These are phyloP conservation scores for Macropus fuliginosus DNA, from an alignment of 2,797 vertebrate genomes.

Conservation along the genomic window DNA sequence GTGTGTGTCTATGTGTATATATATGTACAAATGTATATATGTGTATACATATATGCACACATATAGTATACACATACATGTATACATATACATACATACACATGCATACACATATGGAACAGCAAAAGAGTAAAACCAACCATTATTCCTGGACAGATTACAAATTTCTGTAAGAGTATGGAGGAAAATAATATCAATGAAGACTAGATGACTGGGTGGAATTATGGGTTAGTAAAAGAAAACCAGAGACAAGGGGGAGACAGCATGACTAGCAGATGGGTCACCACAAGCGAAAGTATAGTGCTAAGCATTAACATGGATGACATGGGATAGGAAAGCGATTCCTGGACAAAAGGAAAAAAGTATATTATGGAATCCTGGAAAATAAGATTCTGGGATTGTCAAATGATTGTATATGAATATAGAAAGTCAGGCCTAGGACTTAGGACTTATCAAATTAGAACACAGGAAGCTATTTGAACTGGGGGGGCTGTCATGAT, in stretches of 20 bases:
- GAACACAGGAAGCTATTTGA: neutral
- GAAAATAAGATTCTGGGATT: neutral
- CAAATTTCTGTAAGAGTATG: neutral
- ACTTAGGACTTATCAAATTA: neutral
- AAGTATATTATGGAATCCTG: neutral
- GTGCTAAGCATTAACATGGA: neutral
- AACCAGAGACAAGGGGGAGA: neutral
- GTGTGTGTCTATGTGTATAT: no score
- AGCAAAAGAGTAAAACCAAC: neutral
- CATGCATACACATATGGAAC: neutral
- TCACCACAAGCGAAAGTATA: neutral
- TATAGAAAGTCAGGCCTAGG: neutral
- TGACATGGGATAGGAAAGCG: neutral
- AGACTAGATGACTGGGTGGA: neutral
- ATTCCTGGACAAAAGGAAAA: neutral
- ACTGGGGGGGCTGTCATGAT: neutral
- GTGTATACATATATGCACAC: no score
- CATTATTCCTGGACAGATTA: neutral
- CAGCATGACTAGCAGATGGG: neutral
- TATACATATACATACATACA: no score
- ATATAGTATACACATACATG: no score
- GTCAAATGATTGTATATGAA: neutral
- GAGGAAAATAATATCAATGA: neutral
- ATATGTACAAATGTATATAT: no score
- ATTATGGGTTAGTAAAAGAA: neutral